Base-by-base conservation (phyloP, 2,113 vertebrate genomes). In the Trichomycterus rosablanca region DNA sequence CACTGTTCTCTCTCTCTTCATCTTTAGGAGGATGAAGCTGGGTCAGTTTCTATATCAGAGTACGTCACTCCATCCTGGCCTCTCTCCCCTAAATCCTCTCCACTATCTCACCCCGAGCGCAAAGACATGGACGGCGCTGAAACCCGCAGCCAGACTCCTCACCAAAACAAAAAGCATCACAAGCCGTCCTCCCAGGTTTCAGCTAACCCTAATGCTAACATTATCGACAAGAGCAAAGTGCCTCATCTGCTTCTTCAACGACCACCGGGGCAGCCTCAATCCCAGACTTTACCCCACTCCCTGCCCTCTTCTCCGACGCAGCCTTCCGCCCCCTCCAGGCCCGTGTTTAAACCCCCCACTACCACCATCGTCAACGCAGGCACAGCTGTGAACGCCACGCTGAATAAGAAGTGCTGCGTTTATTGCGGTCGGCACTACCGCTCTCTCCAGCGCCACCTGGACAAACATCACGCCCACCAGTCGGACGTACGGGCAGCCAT, bases 1-100 rank as follows among this genome's bases (percentile, higher is more conserved):
- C 26, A 14, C 26, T 3, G 56, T 2, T 30, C 22, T 58, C 7
- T 40, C 11, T 44, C n/a, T 51, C 4, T 51, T 9, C 28, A 18
- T 54, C 14, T 64, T 28, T 74, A 89, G 87, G 86, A 87, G 72
- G 84, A 88, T 5, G 86, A 88, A 42, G 60, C 67, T 22, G 40
- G 56, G 10, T 79, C 79, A 1, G 64, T 81, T 34, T 72, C 82
- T 2, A 35, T 76, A 44, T 72, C 73, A 1, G 86, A 87, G 5
- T 86, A 82, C n/a, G 77, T 88, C 70, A 87, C 85, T 42, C 86
- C 87, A 0, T 89, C 87, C 19, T 88, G 87, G 87, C 87, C 87
- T 48, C 84, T 88, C 16, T 89, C 87, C 18, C 86, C 85, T 1
- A 87, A 86, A 2, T 86, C 84, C 32, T 87, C 85, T 8, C 85